Evolutionary conservation across 2,888 invertebrate genomes (phyloP), one percentile per base, ranked within the genome.

Genomic region (Polymixis flavicincta): DNA sequence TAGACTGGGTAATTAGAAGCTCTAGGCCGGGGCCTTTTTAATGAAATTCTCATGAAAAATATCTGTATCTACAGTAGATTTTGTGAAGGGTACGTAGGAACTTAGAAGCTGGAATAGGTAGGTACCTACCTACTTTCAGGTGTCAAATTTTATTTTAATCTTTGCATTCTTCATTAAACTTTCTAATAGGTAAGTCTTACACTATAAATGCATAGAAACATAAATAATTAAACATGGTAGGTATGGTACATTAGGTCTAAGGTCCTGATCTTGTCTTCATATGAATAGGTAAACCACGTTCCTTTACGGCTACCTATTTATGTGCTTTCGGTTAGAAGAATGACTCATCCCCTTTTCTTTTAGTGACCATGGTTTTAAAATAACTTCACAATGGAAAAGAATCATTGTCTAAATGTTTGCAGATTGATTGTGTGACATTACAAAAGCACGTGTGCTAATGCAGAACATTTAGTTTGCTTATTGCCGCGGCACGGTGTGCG

Each of bases 361-460:
- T 55, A 55, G 19, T 64, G n/a, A 25, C 22, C 28, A 54, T 60
- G 54, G n/a, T 59, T 48, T 42, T 74, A 80, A 55, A 74, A 66
- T 59, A 61, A 45, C 50, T 45, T 42, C 45, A 80, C 25, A 7
- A 66, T 32, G 32, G 65, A 64, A 32, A 57, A 71, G 11, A 72
- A 71, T 74, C 65, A 87, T 80, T 83, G 76, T 84, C 60, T 83
- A 88, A 89, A 85, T 93, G 88, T 93, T 94, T 91, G 89, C 86
- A 82, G 83, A 89, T 85, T 88, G 89, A 92, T 92, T 91, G 87
- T 87, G 86, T 87, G 89, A 89, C 89, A 89, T 89, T 92, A 93
- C 92, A 94, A 94, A 94, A 94, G 91, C 93, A 93, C 92, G 93
- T 93, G 94, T 88, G 88, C 78, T 90, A 84, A 86, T 92, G 90